Percentiles rank a stretch among this genome's conserved stretches.
Evolutionary conservation across 2,797 vertebrate species (phyloP).

Genomic region (Nyctibius grandis): DNA sequence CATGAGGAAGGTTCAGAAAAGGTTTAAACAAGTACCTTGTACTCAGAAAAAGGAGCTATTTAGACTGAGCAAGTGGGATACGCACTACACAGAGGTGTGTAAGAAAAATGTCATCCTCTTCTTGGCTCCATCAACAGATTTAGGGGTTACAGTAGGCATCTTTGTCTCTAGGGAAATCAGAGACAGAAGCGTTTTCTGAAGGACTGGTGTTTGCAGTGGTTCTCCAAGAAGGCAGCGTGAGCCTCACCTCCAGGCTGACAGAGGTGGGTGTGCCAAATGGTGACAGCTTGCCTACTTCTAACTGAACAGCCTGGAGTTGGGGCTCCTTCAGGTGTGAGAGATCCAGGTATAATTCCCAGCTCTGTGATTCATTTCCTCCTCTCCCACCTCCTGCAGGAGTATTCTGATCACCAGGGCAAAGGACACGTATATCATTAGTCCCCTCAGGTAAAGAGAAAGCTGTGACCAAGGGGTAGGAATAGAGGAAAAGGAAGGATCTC

Average conservation of each 20-base stretch:
- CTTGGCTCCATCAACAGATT: background rate
- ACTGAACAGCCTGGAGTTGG: background rate
- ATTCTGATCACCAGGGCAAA: background rate
- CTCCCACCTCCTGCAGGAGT: background rate
- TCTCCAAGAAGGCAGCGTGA: background rate
- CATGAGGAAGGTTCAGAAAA: background rate
- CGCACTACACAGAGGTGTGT: background rate
- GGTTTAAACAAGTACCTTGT: background rate
- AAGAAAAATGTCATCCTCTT: background rate
- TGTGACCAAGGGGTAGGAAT: background rate
- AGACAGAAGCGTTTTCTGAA: background rate
- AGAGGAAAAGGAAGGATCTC: background rate
- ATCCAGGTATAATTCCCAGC: background rate
- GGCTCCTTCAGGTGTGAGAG: background rate
- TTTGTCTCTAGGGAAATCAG: background rate
- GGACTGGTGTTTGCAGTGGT: background rate
- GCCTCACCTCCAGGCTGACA: background rate
- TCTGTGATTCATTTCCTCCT: background rate
- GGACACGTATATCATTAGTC: no score
- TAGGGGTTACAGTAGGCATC: background rate
- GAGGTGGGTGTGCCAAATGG: background rate
- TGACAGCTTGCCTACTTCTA: background rate
- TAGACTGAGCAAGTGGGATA: background rate
- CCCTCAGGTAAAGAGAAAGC: background rate
- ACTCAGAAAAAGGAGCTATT: background rate